Base-by-base conservation (phyloP, 2,888 invertebrate genomes). In the Epinotia bilunana region DNA sequence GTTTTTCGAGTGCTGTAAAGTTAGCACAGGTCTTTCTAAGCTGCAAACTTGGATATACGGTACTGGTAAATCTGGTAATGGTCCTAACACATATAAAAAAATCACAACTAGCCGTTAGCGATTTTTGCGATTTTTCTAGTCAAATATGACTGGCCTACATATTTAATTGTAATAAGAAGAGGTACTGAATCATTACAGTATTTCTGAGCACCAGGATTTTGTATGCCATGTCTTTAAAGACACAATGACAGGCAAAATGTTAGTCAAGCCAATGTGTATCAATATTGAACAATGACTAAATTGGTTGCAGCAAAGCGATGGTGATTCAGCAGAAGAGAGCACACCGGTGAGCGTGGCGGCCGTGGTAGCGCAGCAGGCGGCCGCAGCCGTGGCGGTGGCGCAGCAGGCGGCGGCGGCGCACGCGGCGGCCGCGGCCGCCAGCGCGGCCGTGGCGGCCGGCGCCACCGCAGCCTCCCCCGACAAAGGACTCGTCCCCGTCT, bases 261-360 rank as follows among this genome's bases (percentile, higher is more conserved):
- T 33, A 61, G 61, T 61, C n/a, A 1, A 39, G 39, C 39, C 1
- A 39, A 39, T 9, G 4, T 57, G 20, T 12, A 12, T 57, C 11
- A 62, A 11, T 33, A 16, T 43, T 62, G 12, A 43, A 43, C 23
- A 33, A 46, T 20, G 12, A 12, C 57, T n/a, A 28, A 23, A 43
- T 9, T 9, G 0, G 23, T 78, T 86, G 70, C 86, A 89, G 90
- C 91, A 89, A 86, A 92, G 88, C 78, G 93, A 93, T 82, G 88
- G 88, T 78, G 95, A 95, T 86, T 94, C 92, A 90, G 94, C 90
- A 84, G 95, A 93, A 90, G 95, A 91, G 76, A 92, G 81, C 78
- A 91, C 91, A 63, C 91, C 93, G n/a, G 95, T 95, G 81, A 95
- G 94, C 86, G 95, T 86, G 83, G 92, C 87, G 82, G 91, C 84